phyloP scores from a whole-genome alignment of 2,888 invertebrate genomes.

The Ophion costatus region DNA sequence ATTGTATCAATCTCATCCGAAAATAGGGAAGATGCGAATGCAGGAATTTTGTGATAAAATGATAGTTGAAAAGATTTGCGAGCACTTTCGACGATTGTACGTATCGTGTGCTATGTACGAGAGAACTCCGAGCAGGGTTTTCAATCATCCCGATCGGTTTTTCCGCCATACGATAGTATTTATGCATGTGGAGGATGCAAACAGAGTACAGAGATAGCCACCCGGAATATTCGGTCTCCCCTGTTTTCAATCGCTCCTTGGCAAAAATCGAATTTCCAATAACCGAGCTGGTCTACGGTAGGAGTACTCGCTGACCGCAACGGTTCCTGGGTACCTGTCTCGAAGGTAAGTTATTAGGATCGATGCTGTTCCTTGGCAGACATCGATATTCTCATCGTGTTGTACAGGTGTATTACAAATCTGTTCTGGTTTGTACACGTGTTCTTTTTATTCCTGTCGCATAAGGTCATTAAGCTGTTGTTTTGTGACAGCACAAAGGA shows the following conservation, averaged over 20 bases:
- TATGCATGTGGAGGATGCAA: not conserved
- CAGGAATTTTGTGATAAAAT: not conserved
- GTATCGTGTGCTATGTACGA: slow-evolving; percentile 5
- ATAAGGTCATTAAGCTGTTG: too few species aligned
- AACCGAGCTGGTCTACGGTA: not conserved
- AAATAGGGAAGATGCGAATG: not conserved
- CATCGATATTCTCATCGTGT: too few species aligned
- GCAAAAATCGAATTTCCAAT: slow-evolving; percentile 37
- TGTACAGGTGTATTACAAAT: too few species aligned
- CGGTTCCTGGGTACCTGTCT: slow-evolving; percentile 53
- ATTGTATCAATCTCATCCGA: not conserved
- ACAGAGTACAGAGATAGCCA: slow-evolving; percentile 25
- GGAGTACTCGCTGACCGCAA: slow-evolving; percentile 52
- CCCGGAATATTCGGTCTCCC: slow-evolving; percentile 35
- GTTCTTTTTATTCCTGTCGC: too few species aligned
- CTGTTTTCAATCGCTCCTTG: slow-evolving; percentile 37
- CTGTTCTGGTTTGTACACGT: too few species aligned
- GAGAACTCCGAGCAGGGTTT: slow-evolving; percentile 42
- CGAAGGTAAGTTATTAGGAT: slow-evolving; percentile 44
- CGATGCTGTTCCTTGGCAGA: not conserved
- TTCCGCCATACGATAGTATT: slow-evolving; percentile 15
- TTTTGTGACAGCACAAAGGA: too few species aligned
- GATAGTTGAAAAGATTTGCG: not conserved
- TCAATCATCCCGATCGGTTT: slow-evolving; percentile 51
- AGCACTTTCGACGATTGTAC: slow-evolving; percentile 19